Evolutionary conservation across 1,140 invertebrate species (phyloP), one percentile per base, ranked within the genome.

Genomic region (Meloidogyne floridensis): DNA sequence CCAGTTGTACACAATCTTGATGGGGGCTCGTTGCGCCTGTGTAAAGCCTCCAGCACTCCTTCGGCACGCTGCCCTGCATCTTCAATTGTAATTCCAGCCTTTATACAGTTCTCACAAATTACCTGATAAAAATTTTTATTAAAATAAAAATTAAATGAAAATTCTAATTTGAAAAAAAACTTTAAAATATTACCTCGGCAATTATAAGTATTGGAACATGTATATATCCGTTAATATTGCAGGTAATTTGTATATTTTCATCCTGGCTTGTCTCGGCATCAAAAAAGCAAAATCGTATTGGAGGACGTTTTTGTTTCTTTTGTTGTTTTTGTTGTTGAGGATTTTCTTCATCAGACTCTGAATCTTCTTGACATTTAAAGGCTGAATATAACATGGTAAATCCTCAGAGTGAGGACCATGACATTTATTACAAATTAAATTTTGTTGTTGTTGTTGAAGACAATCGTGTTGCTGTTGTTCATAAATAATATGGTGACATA

Each of bases 311-410:
- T 47, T 5, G 3, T 47, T 47, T 7, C 7, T 47, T 47, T 47
- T 47, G 47, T 47, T 47, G 47, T 20, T 20, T 20, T 47, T 47
- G 47, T 47, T 47, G 47, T 47, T 47, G 47, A 7, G 47, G 47
- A 4, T 5, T 5, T 5, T 4, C 4, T 4, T 4, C 47, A 5
- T 47, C 47, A 47, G 4, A 5, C 7, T 47, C 47, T 47, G 7
- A 47, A 47, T 47, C 77, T 47, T 4, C 7, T 4, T 13, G 20
- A 20, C 20, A 20, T 20, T 20, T 15, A 54, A 56, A 5, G 75
- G 75, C 18, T 77, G 75, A 6, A 77, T 77, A 65, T n/a, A 77
- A 65, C 75, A 77, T 53, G 75, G 75, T 9, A 53, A 11, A 4
- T 77, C 75, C 9, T 5, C 11, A 4, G 47, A 11, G 75, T 77